Evolutionary conservation across 2,113 vertebrate species (phyloP).

Genomic region (Natator depressus): DNA sequence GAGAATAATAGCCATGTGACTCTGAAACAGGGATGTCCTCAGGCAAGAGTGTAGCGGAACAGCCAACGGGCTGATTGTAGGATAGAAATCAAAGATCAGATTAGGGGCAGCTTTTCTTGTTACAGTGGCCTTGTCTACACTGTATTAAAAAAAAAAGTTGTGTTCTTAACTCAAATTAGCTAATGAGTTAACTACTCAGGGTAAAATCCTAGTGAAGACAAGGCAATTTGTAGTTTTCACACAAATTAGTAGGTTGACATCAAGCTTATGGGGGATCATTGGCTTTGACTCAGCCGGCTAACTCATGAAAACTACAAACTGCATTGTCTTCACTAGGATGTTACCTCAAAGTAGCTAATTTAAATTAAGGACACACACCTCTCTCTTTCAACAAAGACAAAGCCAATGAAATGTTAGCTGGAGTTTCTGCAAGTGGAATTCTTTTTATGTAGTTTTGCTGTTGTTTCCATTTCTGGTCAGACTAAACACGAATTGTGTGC

Average conservation of each 20-base stretch:
- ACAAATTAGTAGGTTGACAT: too few species aligned
- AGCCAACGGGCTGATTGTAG: not conserved
- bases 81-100: not conserved
- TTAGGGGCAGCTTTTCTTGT: not conserved
- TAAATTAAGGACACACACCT: not conserved
- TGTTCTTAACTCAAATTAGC: not conserved
- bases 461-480: not conserved
- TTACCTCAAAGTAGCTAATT: not conserved
- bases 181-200: not conserved
- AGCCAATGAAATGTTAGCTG: not conserved
- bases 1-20: not conserved
- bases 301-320: not conserved
- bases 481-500: not conserved
- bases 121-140: not conserved
- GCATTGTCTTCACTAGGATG: not conserved
- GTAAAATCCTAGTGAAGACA: not conserved
- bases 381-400: not conserved
- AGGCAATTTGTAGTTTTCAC: not conserved
- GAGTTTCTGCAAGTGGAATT: not conserved
- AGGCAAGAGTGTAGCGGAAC: not conserved
- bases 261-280: too few species aligned
- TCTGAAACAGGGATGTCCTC: not conserved
- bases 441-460: not conserved
- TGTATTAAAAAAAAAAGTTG: not conserved
- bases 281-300: too few species aligned